phyloP scores from a whole-genome alignment of 2,888 invertebrate genomes.

The Smittia aterrima region DNA sequence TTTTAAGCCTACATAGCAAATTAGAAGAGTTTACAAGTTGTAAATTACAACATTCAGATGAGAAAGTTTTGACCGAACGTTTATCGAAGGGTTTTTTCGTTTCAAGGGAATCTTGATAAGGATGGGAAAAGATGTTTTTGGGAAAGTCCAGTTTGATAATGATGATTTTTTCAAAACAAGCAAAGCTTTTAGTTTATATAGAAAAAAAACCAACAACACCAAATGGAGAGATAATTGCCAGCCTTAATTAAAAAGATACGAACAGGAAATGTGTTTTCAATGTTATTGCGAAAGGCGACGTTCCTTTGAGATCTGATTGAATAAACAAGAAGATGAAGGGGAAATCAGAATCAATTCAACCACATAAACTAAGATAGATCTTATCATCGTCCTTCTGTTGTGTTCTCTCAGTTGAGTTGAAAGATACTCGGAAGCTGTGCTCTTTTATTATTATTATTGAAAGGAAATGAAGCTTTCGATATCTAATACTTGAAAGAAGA shows the following conservation, averaged over 20 bases:
- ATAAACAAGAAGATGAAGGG: neutral
- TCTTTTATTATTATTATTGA: conserved; percentile 29
- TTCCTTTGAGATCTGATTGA: neutral
- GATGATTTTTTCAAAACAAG: too few species aligned
- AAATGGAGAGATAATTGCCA: neutral
- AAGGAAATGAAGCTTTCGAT: conserved; percentile 34
- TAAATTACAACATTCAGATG: too few species aligned
- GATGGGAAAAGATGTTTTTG: too few species aligned
- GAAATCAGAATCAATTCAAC: neutral
- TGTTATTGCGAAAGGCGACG: neutral
- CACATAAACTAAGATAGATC: neutral
- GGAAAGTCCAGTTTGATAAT: too few species aligned
- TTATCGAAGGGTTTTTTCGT: too few species aligned
- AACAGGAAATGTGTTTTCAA: conserved; percentile 14
- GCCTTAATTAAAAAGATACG: conserved; percentile 4
- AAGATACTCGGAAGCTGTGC: neutral
- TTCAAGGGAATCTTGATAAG: too few species aligned
- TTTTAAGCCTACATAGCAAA: too few species aligned
- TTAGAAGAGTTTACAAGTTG: too few species aligned
- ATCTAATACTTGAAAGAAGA: conserved; percentile 6
- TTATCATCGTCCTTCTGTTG: neutral
- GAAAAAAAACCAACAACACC: neutral
- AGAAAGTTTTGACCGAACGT: too few species aligned
- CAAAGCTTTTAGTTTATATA: neutral
- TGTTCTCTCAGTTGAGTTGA: neutral